A percentile compares a stretch with the other conserved stretches of the same genome.
These are phyloP conservation scores for Dromococcyx pavoninus DNA, from an alignment of 2,797 vertebrate genomes.

Conservation along the genomic window DNA sequence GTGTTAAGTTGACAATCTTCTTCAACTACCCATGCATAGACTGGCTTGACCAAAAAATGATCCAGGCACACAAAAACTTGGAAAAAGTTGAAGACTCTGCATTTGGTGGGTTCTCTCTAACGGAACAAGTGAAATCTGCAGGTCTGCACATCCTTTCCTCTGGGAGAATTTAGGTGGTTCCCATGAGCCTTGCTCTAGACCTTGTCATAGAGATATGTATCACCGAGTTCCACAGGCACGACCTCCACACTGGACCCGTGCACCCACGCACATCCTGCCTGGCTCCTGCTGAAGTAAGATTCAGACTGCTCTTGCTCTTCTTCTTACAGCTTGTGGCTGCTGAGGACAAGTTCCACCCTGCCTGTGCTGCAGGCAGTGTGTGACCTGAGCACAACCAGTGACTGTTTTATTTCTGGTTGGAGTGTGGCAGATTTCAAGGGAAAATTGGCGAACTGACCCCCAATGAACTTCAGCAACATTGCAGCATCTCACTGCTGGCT, in stretches of 20 bases:
- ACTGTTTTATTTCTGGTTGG: not conserved
- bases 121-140: not conserved
- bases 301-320: not conserved
- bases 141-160: not conserved
- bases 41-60: not conserved
- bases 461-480: not conserved
- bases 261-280: not conserved
- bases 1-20: not conserved
- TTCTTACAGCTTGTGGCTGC: not conserved
- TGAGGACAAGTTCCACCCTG: not conserved
- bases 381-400: not conserved
- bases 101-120: not conserved
- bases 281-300: not conserved
- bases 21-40: not conserved
- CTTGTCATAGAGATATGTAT: not conserved
- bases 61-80: not conserved
- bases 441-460: not conserved
- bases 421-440: not conserved
- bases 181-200: not conserved
- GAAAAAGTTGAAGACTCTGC: not conserved
- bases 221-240: not conserved
- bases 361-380: not conserved
- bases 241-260: rapidly evolving
- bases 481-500: not conserved
- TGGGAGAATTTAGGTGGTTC: not conserved